These are phyloP conservation scores for Centropus unirufus DNA, from an alignment of 2,113 vertebrate genomes.

Conservation along the genomic window DNA sequence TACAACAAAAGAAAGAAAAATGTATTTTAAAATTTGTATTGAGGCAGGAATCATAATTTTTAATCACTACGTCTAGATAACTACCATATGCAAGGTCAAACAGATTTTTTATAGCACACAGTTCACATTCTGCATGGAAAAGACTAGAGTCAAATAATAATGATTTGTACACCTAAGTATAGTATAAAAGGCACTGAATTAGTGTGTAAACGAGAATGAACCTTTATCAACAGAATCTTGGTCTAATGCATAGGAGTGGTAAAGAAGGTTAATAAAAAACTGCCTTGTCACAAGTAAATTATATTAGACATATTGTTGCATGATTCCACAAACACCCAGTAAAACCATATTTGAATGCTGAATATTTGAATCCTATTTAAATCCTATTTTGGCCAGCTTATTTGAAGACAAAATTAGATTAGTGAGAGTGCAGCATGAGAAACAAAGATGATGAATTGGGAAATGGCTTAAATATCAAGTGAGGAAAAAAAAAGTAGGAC, in stretches of 20 bases:
- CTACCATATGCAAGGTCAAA: slow-evolving; percentile 24
- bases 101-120: not conserved
- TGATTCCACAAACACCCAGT: not conserved
- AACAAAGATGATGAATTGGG: slow-evolving; percentile 31
- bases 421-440: not conserved
- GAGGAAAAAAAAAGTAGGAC: not conserved
- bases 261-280: slow-evolving; percentile 46
- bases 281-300: slow-evolving; percentile 5
- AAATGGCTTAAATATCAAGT: slow-evolving; percentile 11
- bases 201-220: slow-evolving; percentile 3
- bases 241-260: not conserved
- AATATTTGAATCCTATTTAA: not conserved
- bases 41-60: not conserved
- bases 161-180: slow-evolving; percentile 31
- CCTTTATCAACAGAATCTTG: slow-evolving; percentile 2
- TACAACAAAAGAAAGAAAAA: not conserved
- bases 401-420: slow-evolving; percentile 44
- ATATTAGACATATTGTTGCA: not conserved
- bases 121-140: not conserved
- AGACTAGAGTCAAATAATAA: slow-evolving; percentile 48
- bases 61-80: slow-evolving; percentile 24
- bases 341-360: not conserved
- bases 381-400: slow-evolving; percentile 1
- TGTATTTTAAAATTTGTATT: not conserved
- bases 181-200: slow-evolving; percentile 47